These are phyloP conservation scores for Valencia hispanica DNA, from an alignment of 2,797 vertebrate genomes.

Conservation along the genomic window DNA sequence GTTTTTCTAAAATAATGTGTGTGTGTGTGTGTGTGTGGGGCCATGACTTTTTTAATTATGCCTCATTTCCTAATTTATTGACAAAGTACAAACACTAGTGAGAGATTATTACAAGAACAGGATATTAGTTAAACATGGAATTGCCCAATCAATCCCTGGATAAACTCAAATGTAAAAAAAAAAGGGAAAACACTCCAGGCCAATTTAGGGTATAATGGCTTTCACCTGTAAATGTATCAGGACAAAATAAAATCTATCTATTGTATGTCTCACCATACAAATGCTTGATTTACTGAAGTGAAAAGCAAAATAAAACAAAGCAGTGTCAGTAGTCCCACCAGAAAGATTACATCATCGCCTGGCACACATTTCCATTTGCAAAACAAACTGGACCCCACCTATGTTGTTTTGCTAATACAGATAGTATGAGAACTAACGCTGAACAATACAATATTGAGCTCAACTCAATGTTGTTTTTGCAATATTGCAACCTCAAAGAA, in stretches of 20 bases:
- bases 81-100: neutral
- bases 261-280: neutral
- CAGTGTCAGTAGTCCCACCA: constrained; percentile 66
- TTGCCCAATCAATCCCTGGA: neutral
- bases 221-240: neutral
- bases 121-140: neutral
- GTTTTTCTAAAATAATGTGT: neutral
- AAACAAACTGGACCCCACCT: constrained; percentile 74
- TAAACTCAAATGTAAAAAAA: neutral
- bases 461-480: constrained; percentile 22
- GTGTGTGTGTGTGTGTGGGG: no score
- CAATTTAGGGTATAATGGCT: neutral
- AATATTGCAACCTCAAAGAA: neutral
- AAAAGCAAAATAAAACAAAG: constrained; percentile 17
- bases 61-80: neutral
- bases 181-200: neutral
- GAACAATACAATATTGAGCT: constrained; percentile 23
- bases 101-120: neutral
- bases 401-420: constrained; percentile 47
- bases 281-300: neutral
- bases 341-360: constrained; percentile 73
- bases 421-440: constrained; percentile 30
- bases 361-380: constrained; percentile 73
- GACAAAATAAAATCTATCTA: neutral
- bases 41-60: neutral